These are phyloP conservation scores for Syrista parreyssii DNA, from an alignment of 2,888 invertebrate species.

Conservation along the genomic window DNA sequence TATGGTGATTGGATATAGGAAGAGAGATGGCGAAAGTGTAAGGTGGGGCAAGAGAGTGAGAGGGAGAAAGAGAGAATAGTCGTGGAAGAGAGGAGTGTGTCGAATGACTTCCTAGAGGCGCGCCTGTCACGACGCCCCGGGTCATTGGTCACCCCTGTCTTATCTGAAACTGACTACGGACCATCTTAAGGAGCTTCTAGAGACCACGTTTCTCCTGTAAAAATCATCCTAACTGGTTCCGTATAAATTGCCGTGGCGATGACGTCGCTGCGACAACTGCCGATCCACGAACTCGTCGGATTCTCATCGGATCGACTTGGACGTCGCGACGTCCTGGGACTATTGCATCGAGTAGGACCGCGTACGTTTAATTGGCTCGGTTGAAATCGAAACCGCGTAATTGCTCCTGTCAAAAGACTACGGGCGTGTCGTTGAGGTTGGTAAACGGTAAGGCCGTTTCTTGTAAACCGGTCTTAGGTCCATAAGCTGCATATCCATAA, in stretches of 20 bases:
- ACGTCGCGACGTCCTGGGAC: neutral
- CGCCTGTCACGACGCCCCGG: slow-evolving; percentile 61
- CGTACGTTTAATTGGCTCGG: neutral
- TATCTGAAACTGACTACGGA: slow-evolving; percentile 51
- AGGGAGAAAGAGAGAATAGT: slow-evolving; percentile 10
- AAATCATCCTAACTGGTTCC: neutral
- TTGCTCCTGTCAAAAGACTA: neutral
- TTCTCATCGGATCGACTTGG: neutral
- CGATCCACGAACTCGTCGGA: neutral
- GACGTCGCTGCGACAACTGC: neutral
- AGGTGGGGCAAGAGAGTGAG: slow-evolving; percentile 25
- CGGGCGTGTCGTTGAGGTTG: neutral
- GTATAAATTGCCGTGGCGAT: neutral
- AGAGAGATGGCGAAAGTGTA: slow-evolving; percentile 19
- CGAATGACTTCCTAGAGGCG: slow-evolving; percentile 62
- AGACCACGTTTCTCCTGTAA: neutral
- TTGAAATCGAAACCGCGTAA: neutral
- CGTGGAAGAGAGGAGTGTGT: slow-evolving; percentile 30
- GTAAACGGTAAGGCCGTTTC: neutral
- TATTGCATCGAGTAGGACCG: neutral
- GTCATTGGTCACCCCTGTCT: slow-evolving; percentile 59
- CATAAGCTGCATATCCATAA: neutral
- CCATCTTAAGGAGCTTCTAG: slow-evolving; percentile 38
- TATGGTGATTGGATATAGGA: slow-evolving; percentile 10
- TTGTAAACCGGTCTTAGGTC: neutral